A percentile compares a stretch with the other conserved stretches of the same genome.
Conservation (phyloP, 1,140 invertebrate species). For the Phymastichus coffea region DNA sequence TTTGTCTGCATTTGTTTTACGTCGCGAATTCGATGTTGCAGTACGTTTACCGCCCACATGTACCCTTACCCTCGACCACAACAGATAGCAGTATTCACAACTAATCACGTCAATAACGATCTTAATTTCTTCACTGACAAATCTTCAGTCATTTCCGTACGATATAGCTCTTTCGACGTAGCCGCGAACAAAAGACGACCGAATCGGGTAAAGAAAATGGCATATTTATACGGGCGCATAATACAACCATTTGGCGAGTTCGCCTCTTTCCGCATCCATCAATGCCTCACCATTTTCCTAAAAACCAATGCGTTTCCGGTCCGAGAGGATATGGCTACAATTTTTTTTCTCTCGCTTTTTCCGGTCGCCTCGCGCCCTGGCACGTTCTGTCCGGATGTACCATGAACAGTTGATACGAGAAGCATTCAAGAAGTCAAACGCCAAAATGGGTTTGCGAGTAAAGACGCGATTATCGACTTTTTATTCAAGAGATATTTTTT, state of each 20-base stretch:
- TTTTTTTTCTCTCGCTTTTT: constrained; percentile 39
- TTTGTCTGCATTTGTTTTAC: too few relatives aligned
- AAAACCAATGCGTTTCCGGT: constrained; percentile 43
- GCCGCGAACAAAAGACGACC: too few relatives aligned
- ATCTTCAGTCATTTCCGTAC: neutral
- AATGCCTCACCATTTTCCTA: constrained; percentile 49
- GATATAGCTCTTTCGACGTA: too few relatives aligned
- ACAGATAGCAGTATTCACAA: too few relatives aligned
- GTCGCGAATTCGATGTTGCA: too few relatives aligned
- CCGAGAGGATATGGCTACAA: constrained; percentile 42
- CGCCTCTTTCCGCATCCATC: constrained; percentile 38
- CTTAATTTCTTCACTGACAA: constrained; percentile 5
- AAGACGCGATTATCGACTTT: constrained; percentile 30
- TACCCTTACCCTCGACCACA: too few relatives aligned
- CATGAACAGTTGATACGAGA: constrained; percentile 15
- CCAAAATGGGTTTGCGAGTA: too few relatives aligned
- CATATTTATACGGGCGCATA: constrained; percentile 50
- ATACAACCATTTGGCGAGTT: constrained; percentile 43
- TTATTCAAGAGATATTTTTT: constrained; percentile 21
- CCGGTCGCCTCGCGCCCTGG: too few relatives aligned
- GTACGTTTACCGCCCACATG: too few relatives aligned
- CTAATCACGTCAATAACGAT: constrained; percentile 1
- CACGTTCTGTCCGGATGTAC: too few relatives aligned
- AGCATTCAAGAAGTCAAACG: constrained; percentile 26
- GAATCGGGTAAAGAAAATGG: too few relatives aligned